phyloP scores from a whole-genome alignment of 2,797 vertebrate genomes.

The Podargus strigoides region DNA sequence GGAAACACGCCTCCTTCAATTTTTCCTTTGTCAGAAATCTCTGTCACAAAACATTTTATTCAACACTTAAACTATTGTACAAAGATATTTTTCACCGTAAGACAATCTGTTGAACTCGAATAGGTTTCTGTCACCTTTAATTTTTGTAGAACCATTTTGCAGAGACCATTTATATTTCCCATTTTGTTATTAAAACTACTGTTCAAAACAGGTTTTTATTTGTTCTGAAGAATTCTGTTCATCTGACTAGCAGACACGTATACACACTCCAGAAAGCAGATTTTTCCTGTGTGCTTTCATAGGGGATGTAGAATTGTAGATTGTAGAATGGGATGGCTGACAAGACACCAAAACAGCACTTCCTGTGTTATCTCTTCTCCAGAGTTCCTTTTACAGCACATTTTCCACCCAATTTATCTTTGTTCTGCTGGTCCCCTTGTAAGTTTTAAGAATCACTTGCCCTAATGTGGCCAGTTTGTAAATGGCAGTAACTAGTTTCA shows the following conservation, averaged over 20 bases:
- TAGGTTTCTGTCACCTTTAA: constrained; percentile 25
- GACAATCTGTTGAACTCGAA: constrained; percentile 9
- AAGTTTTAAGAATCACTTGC: background rate
- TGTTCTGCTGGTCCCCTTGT: background rate
- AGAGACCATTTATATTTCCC: background rate
- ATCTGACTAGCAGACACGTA: background rate
- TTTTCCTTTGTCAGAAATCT: background rate
- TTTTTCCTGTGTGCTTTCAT: background rate
- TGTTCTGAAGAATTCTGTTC: background rate
- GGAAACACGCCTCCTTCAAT: constrained; percentile 31
- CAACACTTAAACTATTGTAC: background rate
- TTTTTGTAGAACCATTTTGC: background rate
- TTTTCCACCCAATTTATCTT: background rate
- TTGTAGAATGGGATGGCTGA: background rate
- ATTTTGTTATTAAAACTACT: background rate
- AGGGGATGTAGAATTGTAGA: background rate
- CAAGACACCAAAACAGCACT: background rate
- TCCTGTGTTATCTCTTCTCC: background rate
- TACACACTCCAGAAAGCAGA: background rate
- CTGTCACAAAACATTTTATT: constrained; percentile 30
- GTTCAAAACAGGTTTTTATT: background rate
- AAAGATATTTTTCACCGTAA: background rate
- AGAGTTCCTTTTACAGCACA: background rate
- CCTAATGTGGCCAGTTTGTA: background rate
- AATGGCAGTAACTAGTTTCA: background rate